Evolutionary conservation across 2,888 invertebrate species (phyloP), one percentile per base, ranked within the genome.

Genomic region (Sphaerophoria rueppellii): DNA sequence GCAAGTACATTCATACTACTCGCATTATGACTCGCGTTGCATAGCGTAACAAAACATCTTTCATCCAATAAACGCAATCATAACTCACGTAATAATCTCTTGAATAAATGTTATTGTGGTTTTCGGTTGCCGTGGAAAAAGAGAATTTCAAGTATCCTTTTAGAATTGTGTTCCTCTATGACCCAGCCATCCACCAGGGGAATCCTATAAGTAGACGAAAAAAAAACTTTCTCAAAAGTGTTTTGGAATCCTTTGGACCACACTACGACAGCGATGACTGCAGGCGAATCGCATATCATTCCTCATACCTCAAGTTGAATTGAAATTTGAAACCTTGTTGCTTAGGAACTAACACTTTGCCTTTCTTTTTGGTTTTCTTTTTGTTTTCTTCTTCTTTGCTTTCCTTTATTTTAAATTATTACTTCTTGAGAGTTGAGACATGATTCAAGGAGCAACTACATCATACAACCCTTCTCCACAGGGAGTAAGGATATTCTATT

Each of bases 81-180:
- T 88, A 87, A 88, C 85, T 88, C 86, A 88, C 82, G 77, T 73
- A 88, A 86, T 88, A 88, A 88, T 88, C 1, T 24, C 88, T 87
- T 83, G 74, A 74, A 81, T 79, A 87, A 86, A 87, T 76, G 83
- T 75, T 82, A 86, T 86, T 77, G 86, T 82, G 74, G 81, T 81
- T 85, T 24, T 63, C 57, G 72, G 81, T 85, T 85, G 80, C 40
- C 81, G 70, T 79, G 82, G 72, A 50, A 50, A 63, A 75, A 24
- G 75, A 80, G 75, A 80, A 80, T 75, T 75, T 80, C 34, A 76
- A 83, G 71, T 71, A 80, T 75, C 75, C 79, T 50, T 80, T 69
- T 37, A 34, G 16, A 24, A 2, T 24, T 24, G 1, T 24, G 24
- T 24, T 24, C 24, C 24, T 24, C 24, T 24, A 24, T 24, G 50